phyloP scores from a whole-genome alignment of 1,140 invertebrate species.

The Drosophila jambulina region DNA sequence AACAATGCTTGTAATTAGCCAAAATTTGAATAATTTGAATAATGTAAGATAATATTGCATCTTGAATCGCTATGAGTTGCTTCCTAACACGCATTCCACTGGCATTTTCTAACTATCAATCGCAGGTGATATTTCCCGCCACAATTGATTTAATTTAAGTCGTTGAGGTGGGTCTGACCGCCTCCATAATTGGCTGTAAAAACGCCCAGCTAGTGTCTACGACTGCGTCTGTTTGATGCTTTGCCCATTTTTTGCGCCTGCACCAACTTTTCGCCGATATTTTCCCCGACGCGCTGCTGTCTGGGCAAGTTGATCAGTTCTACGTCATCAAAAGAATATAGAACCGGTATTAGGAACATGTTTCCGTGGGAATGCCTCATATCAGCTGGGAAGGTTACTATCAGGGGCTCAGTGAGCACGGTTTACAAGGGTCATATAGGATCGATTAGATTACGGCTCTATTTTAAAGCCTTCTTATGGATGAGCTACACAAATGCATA shows the following conservation, averaged over 20 bases:
- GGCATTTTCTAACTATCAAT: constrained; percentile 27
- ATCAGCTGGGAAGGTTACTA: constrained; percentile 13
- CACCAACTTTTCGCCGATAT: constrained; percentile 14
- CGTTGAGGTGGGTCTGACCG: constrained; percentile 6
- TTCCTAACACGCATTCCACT: background rate
- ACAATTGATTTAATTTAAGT: constrained; percentile 6
- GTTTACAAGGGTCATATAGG: background rate
- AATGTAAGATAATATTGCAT: background rate
- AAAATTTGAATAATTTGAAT: background rate
- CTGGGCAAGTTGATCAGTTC: constrained; percentile 3
- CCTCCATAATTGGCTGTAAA: constrained; percentile 30
- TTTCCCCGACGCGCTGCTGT: constrained; percentile 37
- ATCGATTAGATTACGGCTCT: background rate
- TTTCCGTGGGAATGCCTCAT: constrained; percentile 39
- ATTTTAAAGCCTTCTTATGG: background rate
- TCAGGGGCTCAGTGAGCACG: constrained; percentile 12
- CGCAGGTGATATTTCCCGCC: constrained; percentile 32
- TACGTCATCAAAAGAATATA: constrained; percentile 36
- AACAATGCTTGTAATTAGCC: background rate
- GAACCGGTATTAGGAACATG: constrained; percentile 44
- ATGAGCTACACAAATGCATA: background rate
- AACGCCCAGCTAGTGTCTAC: constrained; percentile 26
- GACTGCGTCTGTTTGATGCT: constrained; percentile 12
- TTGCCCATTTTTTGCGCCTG: constrained; percentile 31
- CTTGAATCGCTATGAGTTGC: too few relatives aligned